These are phyloP conservation scores for Myotis pilosus DNA, from an alignment of 2,797 vertebrate genomes.

Conservation along the genomic window DNA sequence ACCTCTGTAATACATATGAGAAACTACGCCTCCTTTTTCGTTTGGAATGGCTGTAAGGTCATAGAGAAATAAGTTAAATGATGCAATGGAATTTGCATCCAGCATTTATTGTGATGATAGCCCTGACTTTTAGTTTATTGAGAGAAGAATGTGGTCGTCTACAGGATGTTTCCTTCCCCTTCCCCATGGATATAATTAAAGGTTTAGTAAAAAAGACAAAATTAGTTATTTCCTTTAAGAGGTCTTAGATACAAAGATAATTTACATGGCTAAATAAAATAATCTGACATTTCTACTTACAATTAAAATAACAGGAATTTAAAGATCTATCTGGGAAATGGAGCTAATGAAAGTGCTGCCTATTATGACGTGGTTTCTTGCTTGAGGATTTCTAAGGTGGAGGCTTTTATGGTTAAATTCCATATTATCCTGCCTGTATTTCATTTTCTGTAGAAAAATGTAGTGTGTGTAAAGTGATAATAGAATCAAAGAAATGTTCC, in stretches of 20 bases:
- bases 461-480: not conserved
- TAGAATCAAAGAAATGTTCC: constrained; percentile 43
- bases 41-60: constrained; percentile 42
- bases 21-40: constrained; percentile 39
- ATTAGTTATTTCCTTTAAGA: constrained; percentile 64
- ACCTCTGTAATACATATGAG: constrained; percentile 31
- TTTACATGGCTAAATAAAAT: constrained; percentile 60
- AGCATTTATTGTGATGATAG: constrained; percentile 59
- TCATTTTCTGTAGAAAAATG: constrained; percentile 40
- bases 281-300: not conserved
- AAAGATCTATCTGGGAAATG: not conserved
- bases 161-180: constrained; percentile 21
- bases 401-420: constrained; percentile 6
- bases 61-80: constrained; percentile 59
- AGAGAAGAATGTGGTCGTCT: constrained; percentile 60
- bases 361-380: not conserved
- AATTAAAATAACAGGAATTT: constrained; percentile 18
- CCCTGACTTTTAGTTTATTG: constrained; percentile 56
- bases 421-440: constrained; percentile 31
- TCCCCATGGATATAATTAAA: constrained; percentile 54
- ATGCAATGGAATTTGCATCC: constrained; percentile 62
- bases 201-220: constrained; percentile 57
- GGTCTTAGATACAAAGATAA: constrained; percentile 29
- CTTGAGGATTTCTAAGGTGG: constrained; percentile 31
- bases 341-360: constrained; percentile 1